Base-by-base conservation (phyloP, 2,888 invertebrate genomes). In the Malthinus flaveolus region DNA sequence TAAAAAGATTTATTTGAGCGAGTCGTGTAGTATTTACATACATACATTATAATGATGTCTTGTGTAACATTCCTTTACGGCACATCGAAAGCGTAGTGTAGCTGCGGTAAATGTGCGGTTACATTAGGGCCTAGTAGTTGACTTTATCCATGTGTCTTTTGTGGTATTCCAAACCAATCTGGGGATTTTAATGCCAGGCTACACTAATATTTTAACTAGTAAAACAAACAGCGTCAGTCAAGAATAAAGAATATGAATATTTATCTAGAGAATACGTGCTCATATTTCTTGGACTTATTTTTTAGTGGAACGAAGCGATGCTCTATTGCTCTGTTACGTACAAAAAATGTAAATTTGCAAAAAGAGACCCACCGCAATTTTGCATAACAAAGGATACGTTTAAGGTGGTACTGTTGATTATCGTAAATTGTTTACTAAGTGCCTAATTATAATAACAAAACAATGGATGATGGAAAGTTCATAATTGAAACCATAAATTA, bases 81-180 rank as follows among this genome's bases (percentile, higher is more conserved):
- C 32, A 52, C 51, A 57, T 57, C 34, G 51, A 57, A 54, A 55
- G 47, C 54, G 12, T 33, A n/a, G n/a, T 47, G 54, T 33, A 55
- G 59, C 50, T 49, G 54, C 11, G 54, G 54, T 33, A 49, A 45
- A 59, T 49, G 52, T 10, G 37, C 46, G 59, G 59, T 59, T 44
- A 59, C 46, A 59, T 59, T 59, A 49, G 48, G 59, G 54, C 54
- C 47, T 59, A 32, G 49, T 11, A 44, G 42, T 32, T 33, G 42
- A 53, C 58, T 58, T 58, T 58, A 58, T 58, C 58, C 52, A 53
- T 49, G 53, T 58, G 49, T 53, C 53, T 58, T 58, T 44, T 58
- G 58, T 42, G 58, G 58, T 53, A 49, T 58, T 49, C 32, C 37
- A 39, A 48, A 49, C 33, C 39, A 54, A 49, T 49, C 34, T 37